phyloP scores from a whole-genome alignment of 1,140 invertebrate genomes.

The Aphaenogaster rudis region DNA sequence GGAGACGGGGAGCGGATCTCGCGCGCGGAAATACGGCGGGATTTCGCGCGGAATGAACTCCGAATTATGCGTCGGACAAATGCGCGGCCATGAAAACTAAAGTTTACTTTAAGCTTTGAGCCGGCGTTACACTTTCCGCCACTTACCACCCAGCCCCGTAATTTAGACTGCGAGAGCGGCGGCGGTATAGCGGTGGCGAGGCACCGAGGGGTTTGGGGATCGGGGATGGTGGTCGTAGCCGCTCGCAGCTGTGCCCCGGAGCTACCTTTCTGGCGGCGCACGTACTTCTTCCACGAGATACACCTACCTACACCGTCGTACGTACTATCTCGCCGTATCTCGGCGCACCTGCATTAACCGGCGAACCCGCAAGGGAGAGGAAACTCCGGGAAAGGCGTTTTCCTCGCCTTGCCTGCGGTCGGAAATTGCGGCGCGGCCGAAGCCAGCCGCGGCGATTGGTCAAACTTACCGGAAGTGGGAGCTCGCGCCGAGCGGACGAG shows the following conservation, averaged over 20 bases:
- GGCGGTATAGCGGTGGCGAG: not conserved
- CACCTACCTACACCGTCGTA: not conserved
- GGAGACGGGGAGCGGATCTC: slow-evolving; percentile 18
- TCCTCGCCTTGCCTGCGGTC: slow-evolving; percentile 49
- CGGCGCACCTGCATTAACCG: slow-evolving; percentile 58
- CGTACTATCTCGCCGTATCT: slow-evolving; percentile 38
- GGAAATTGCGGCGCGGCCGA: slow-evolving; percentile 54
- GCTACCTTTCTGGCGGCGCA: slow-evolving; percentile 46
- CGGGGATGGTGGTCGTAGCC: not conserved
- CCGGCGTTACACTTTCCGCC: slow-evolving; percentile 63
- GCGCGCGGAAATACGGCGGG: slow-evolving; percentile 68
- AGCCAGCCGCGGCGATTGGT: slow-evolving; percentile 45
- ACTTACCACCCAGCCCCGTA: slow-evolving; percentile 67
- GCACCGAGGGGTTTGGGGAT: not conserved
- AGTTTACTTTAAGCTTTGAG: slow-evolving; percentile 78
- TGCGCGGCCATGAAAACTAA: slow-evolving; percentile 81
- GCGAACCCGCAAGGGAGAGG: slow-evolving; percentile 41
- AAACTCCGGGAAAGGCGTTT: slow-evolving; percentile 59
- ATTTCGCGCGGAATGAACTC: slow-evolving; percentile 75
- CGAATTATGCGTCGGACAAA: slow-evolving; percentile 81
- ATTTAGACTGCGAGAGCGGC: slow-evolving; percentile 57
- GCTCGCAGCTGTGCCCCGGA: slow-evolving; percentile 38
- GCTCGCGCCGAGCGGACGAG: not conserved
- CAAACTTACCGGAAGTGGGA: slow-evolving; percentile 55
- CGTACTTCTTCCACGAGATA: slow-evolving; percentile 51